Base-by-base conservation (phyloP, 2,797 vertebrate species). In the Nothura maculosa region DNA sequence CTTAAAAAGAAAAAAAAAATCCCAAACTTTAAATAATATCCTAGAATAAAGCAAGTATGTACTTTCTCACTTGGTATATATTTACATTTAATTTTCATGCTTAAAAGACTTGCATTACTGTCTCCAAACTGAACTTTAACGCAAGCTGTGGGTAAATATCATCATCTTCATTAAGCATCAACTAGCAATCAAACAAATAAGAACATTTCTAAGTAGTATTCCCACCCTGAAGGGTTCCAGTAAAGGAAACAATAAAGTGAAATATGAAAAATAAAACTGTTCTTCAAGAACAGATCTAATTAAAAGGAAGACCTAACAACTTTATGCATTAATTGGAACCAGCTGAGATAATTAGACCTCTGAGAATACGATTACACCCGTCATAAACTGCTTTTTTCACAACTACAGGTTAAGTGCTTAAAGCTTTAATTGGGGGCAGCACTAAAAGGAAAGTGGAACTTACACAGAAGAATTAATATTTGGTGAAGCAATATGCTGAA, bases 281-380 rank as follows among this genome's bases (percentile, higher is more conserved):
- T 97, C 96, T 98, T 97, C 96, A 92, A 96, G 92, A 97, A 98
- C 93, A 97, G 98, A 98, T 98, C 97, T 98, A 98, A 98, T 98
- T 98, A 98, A 98, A 98, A 98, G 95, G 97, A 99, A 98, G 97
- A 97, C 98, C 98, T 98, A 99, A 98, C 98, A 98, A 98, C 98
- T 98, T 98, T 98, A 98, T 98, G 98, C 98, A 99, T 99, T 99
- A 99, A 99, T 99, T 99, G 98, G 93, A 99, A 97, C 98, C 98
- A 98, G 98, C 98, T 98, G 98, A 99, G 98, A 99, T 99, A 99
- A 99, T 99, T 98, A 99, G 98, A 98, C 98, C 98, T 99, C 98
- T 98, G 98, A 98, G 99, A 99, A 91, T 98, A 98, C 98, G 98
- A 99, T 99, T 99, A 98, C 98, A 99, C 98, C 98, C 98, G 98